Evolutionary conservation across 2,113 vertebrate genomes (phyloP), one percentile per base, ranked within the genome.

Genomic region (Helogale parvula): DNA sequence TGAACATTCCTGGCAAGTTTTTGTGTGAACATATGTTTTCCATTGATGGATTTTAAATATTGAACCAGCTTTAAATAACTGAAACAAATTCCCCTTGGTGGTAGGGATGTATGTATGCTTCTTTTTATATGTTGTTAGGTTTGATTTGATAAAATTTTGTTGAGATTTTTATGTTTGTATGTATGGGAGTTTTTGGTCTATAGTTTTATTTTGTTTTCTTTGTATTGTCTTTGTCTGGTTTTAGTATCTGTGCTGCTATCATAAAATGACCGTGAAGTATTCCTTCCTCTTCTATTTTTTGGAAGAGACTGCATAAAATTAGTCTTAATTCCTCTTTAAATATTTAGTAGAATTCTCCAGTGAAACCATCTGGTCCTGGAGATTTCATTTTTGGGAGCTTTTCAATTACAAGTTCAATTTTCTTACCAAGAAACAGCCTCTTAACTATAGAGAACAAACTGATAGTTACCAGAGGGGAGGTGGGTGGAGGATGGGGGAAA

Each of bases 301-400:
- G 27, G 19, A 88, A 63, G 21, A 85, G 4, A 85, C 4, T 80
- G 3, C 21, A 13, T 80, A 87, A 96, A 83, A 31, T 63, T 71
- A 38, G 41, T 63, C 50, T 89, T 96, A 80, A 76, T n/a, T 94
- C 69, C 33, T 65, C 74, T 77, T 96, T 90, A 72, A 91, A 68
- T 92, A 81, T 65, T 80, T 95, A 60, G 15, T 54, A 92, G 45
- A 66, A 90, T 76, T 94, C 50, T 76, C 47, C 76, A 95, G 14
- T 69, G 50, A 95, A 95, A 92, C 25, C 71, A 80, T 79, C 45
- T 54, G 33, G 52, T 54, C 9, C 14, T 88, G 15, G 23, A 84
- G 33, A 23, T 68, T 63, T 92, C 54, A 65, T 93, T 69, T 57
- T 25, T 27, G 76, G 45, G 14, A 88, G 17, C 1, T 71, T 96